phyloP scores from a whole-genome alignment of 1,140 invertebrate genomes.

The Cydia splendana region DNA sequence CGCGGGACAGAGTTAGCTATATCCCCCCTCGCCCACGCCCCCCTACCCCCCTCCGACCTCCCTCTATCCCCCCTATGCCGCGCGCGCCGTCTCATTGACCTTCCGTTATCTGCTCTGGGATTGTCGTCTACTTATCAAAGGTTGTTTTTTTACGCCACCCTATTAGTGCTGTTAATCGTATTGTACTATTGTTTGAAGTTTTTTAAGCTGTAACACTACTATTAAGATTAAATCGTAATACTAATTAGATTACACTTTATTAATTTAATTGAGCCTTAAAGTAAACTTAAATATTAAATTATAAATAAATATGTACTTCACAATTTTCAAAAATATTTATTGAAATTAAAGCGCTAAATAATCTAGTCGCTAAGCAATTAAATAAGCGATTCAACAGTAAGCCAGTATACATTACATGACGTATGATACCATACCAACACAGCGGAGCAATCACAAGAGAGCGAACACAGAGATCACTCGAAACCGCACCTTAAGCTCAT shows the following conservation, averaged over 20 bases:
- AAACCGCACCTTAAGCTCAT: constrained; percentile 80
- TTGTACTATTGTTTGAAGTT: constrained; percentile 13
- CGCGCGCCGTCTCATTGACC: constrained; percentile 68
- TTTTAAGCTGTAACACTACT: not conserved
- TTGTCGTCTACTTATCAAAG: constrained; percentile 61
- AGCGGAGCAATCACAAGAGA: constrained; percentile 74
- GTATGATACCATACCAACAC: constrained; percentile 74
- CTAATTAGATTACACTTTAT: not conserved
- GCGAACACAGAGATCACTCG: constrained; percentile 73
- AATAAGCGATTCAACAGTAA: constrained; percentile 77
- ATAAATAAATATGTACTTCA: not conserved
- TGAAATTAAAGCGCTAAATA: constrained; percentile 64
- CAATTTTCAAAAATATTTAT: not conserved
- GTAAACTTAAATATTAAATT: not conserved
- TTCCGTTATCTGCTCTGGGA: constrained; percentile 72
- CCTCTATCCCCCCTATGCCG: constrained; percentile 39
- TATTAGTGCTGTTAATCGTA: constrained; percentile 29
- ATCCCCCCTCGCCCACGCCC: constrained; percentile 31
- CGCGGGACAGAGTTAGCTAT: constrained; percentile 57
- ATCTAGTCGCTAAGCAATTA: constrained; percentile 73
- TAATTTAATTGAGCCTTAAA: not conserved
- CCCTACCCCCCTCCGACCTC: constrained; percentile 42
- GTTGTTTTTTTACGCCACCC: constrained; percentile 25
- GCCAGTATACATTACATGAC: constrained; percentile 76
- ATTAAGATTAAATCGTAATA: not conserved